phyloP scores from a whole-genome alignment of 2,113 vertebrate species.

The Hiodon alosoides region DNA sequence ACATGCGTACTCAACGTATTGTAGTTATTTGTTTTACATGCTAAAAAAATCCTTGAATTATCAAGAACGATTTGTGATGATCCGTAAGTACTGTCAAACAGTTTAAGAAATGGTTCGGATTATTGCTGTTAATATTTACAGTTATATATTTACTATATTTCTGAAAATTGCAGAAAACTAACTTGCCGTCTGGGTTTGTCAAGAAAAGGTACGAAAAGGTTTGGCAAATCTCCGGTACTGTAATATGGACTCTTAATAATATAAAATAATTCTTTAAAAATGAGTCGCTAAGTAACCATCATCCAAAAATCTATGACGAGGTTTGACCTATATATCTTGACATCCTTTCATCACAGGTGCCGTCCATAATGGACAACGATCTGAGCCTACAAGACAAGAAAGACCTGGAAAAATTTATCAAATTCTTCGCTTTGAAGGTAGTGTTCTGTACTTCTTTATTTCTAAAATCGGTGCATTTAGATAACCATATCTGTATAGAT shows the following conservation, averaged over 20 bases:
- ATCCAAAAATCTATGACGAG: not conserved
- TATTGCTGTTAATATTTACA: not conserved
- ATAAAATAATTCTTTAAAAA: not conserved
- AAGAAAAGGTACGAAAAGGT: not conserved
- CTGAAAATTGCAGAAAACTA: not conserved
- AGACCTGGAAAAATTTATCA: slow-evolving; percentile 98
- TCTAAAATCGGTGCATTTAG: not conserved
- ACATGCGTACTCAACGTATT: not conserved
- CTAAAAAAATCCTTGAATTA: slow-evolving; percentile 9
- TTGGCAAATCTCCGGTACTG: not conserved
- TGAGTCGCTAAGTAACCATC: not conserved
- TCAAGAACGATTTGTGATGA: slow-evolving; percentile 38
- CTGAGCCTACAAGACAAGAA: slow-evolving; percentile 95
- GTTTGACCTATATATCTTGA: not conserved
- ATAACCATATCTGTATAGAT: not conserved
- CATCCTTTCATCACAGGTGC: slow-evolving; percentile 53
- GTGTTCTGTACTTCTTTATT: not conserved
- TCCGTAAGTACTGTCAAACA: slow-evolving; percentile 35
- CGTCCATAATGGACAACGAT: slow-evolving; percentile 88
- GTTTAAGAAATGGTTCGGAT: not conserved
- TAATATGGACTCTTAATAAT: not conserved
- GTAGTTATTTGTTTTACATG: not conserved
- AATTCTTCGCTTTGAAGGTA: slow-evolving; percentile 98
- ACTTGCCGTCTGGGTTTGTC: not conserved
- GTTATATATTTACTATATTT: not conserved